These are phyloP conservation scores for Centruroides sculpturatus DNA, from an alignment of 1,140 invertebrate species.

Conservation along the genomic window DNA sequence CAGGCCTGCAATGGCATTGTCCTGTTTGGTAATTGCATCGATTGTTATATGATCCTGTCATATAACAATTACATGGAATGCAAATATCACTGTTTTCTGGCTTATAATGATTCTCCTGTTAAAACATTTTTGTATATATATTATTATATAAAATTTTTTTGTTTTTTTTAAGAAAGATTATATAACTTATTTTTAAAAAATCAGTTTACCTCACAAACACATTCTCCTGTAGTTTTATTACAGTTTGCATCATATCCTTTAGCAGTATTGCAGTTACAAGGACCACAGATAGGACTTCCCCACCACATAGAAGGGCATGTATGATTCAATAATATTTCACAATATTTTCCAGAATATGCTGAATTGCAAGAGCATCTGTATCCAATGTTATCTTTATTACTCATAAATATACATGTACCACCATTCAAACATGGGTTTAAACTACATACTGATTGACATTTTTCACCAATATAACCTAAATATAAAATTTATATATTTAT, in stretches of 20 bases:
- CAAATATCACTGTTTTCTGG: conserved; percentile 50
- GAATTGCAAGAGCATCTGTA: conserved; percentile 64
- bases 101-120: conserved; percentile 59
- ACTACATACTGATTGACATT: conserved; percentile 67
- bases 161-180: not conserved
- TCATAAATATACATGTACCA: conserved; percentile 46
- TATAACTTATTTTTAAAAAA: not conserved
- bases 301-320: conserved; percentile 87
- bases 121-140: too few relatives aligned
- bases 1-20: conserved; percentile 71
- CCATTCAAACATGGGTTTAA: conserved; percentile 65
- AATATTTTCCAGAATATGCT: conserved; percentile 53
- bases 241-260: conserved; percentile 82
- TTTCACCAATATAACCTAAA: conserved; percentile 52
- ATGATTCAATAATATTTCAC: conserved; percentile 53
- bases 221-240: conserved; percentile 78
- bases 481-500: not conserved
- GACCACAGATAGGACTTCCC: conserved; percentile 87
- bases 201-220: conserved; percentile 57
- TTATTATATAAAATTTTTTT: too few relatives aligned
- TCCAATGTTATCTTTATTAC: conserved; percentile 33
- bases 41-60: conserved; percentile 58
- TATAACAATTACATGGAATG: conserved; percentile 77
- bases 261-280: conserved; percentile 69
- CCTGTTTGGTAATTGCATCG: conserved; percentile 60